A percentile compares a stretch with the other conserved stretches of the same genome.
These are phyloP conservation scores for Thaumetopoea pityocampa DNA, from an alignment of 1,140 invertebrate genomes.

Conservation along the genomic window DNA sequence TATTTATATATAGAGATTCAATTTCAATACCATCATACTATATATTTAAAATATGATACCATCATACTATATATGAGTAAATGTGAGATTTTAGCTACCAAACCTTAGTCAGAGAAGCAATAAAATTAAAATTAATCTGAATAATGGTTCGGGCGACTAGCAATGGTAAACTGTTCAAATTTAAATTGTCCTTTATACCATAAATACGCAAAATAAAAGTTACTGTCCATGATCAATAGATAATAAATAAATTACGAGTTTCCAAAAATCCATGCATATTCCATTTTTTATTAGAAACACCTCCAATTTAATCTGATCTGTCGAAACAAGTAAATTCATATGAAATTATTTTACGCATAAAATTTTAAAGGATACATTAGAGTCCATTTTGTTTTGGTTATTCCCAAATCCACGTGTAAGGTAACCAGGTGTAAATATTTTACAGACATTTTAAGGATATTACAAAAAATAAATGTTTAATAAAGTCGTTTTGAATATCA, in stretches of 20 bases:
- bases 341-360: conserved; percentile 6
- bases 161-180: too few species aligned
- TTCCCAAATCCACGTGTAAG: conserved; percentile 8
- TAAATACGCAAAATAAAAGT: conserved; percentile 22
- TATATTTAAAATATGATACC: too few species aligned
- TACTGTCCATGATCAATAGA: conserved; percentile 23
- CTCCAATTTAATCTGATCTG: conserved; percentile 7
- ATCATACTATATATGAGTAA: too few species aligned
- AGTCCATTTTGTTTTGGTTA: conserved; percentile 10
- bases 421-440: conserved; percentile 14
- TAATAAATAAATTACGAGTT: conserved; percentile 25
- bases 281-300: conserved; percentile 21
- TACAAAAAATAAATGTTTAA: conserved; percentile 9
- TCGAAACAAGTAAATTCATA: conserved; percentile 2
- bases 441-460: conserved; percentile 7
- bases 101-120: too few species aligned
- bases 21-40: too few species aligned
- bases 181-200: conserved; percentile 6
- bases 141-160: too few species aligned
- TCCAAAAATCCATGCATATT: conserved; percentile 15
- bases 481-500: conserved; percentile 12
- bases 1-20: too few species aligned
- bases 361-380: conserved; percentile 2
- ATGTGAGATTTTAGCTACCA: too few species aligned
- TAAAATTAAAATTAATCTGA: too few species aligned